Percentiles rank a stretch among this genome's conserved stretches.
These are phyloP conservation scores for Catostylus mosaicus DNA, from an alignment of 30 jellyfish, hydroid and myxozoan species.

Conservation along the genomic window DNA sequence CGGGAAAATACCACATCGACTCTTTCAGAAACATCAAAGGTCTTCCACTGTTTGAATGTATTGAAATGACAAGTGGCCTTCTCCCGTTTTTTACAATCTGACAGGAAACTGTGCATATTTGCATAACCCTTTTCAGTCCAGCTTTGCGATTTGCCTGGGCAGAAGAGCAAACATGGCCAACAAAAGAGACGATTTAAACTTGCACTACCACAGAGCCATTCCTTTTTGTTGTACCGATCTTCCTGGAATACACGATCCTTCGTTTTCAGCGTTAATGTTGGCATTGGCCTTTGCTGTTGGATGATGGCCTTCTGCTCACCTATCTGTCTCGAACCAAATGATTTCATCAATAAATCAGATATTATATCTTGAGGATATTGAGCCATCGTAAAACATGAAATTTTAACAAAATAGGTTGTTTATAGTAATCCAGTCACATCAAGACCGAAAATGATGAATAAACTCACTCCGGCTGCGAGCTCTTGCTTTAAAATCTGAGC, in stretches of 20 bases:
- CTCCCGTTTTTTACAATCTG: slow-evolving; percentile 46
- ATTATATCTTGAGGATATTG: background rate
- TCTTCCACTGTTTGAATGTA: slow-evolving; percentile 21
- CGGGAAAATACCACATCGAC: slow-evolving; percentile 36
- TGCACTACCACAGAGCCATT: slow-evolving; percentile 26
- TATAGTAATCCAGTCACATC: background rate
- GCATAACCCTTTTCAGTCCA: slow-evolving; percentile 33
- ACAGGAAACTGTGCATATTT: slow-evolving; percentile 30
- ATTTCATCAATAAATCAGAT: slow-evolving; percentile 4
- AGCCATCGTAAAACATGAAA: background rate
- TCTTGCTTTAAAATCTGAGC: background rate
- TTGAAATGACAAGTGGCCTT: slow-evolving; percentile 29
- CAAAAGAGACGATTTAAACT: slow-evolving; percentile 36
- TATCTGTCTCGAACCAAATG: slow-evolving; percentile 30
- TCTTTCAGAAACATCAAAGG: slow-evolving; percentile 11
- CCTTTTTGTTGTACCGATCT: slow-evolving; percentile 36
- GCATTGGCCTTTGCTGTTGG: slow-evolving; percentile 19
- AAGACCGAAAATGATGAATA: background rate
- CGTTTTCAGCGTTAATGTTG: background rate
- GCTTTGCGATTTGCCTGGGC: slow-evolving; percentile 3
- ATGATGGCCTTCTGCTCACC: slow-evolving; percentile 46
- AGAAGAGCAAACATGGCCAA: slow-evolving; percentile 47
- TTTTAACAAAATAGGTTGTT: background rate
- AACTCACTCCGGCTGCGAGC: background rate
- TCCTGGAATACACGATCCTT: slow-evolving; percentile 27